Conservation (phyloP, 2,797 vertebrate species). For the Podargus strigoides region DNA sequence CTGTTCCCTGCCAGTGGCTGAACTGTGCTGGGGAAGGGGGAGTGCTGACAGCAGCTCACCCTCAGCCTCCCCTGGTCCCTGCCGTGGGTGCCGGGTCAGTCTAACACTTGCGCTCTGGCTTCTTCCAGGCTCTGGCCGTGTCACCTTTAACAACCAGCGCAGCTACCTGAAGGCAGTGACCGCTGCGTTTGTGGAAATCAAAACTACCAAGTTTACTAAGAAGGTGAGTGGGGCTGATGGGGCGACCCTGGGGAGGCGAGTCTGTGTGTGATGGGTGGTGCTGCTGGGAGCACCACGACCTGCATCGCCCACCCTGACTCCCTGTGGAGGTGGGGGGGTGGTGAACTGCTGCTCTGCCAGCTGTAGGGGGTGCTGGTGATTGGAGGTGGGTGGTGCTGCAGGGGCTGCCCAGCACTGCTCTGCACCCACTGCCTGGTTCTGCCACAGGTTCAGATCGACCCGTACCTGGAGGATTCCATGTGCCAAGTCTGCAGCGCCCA, state of each 20-base stretch:
- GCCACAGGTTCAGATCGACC: conserved; percentile 94
- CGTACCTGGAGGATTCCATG: conserved; percentile 95
- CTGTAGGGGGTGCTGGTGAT: background rate
- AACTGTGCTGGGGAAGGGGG: rapidly evolving
- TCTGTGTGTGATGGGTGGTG: rapidly evolving
- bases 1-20: background rate
- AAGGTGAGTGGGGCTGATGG: conserved; percentile 77
- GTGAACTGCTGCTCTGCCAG: background rate
- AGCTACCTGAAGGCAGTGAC: conserved; percentile 97
- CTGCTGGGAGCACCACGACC: rapidly evolving
- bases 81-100: rapidly evolving
- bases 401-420: no score
- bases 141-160: conserved; percentile 97
- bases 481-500: conserved; percentile 94
- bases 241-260: rapidly evolving
- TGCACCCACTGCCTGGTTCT: rapidly evolving
- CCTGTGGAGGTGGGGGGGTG: no score
- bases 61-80: rapidly evolving
- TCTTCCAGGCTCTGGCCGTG: conserved; percentile 90
- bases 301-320: rapidly evolving
- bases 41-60: background rate
- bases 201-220: conserved; percentile 98
- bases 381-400: rapidly evolving
- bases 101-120: background rate
- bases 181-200: conserved; percentile 97